Evolutionary conservation across 2,113 vertebrate genomes (phyloP).

Genomic region (Acanthochromis polyacanthus): DNA sequence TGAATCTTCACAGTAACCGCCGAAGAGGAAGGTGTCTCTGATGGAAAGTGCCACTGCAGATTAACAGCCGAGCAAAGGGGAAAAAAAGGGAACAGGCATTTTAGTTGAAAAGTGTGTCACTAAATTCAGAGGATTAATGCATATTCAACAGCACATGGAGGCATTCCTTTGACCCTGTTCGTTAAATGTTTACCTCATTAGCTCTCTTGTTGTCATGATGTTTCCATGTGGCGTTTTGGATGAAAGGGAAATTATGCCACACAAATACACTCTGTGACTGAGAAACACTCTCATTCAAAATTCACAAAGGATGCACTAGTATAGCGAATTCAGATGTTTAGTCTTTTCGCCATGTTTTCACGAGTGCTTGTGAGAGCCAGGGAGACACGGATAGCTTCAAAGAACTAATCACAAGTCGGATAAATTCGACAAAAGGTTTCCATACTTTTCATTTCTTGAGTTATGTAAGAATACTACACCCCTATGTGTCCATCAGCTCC

Average conservation of each 20-base stretch:
- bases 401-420: slow-evolving; percentile 14
- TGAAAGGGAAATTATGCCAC: slow-evolving; percentile 64
- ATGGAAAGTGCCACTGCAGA: slow-evolving; percentile 42
- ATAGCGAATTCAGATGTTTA: slow-evolving; percentile 38
- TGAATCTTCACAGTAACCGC: slow-evolving; percentile 49
- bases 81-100: slow-evolving; percentile 36
- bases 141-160: slow-evolving; percentile 71
- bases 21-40: slow-evolving; percentile 47
- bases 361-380: background rate
- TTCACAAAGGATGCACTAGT: slow-evolving; percentile 47
- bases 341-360: slow-evolving; percentile 3
- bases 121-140: slow-evolving; percentile 56
- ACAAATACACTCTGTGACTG: slow-evolving; percentile 48
- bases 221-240: slow-evolving; percentile 72
- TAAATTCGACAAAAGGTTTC: background rate
- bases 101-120: slow-evolving; percentile 57
- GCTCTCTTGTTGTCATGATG: slow-evolving; percentile 68
- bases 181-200: slow-evolving; percentile 78
- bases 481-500: background rate
- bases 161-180: slow-evolving; percentile 65
- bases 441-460: background rate
- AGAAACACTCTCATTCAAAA: slow-evolving; percentile 45
- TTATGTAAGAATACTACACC: background rate
- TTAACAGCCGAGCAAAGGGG: slow-evolving; percentile 39
- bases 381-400: slow-evolving; percentile 5